Evolutionary conservation across 2,113 vertebrate species (phyloP).

Genomic region (Colinus virginianus): DNA sequence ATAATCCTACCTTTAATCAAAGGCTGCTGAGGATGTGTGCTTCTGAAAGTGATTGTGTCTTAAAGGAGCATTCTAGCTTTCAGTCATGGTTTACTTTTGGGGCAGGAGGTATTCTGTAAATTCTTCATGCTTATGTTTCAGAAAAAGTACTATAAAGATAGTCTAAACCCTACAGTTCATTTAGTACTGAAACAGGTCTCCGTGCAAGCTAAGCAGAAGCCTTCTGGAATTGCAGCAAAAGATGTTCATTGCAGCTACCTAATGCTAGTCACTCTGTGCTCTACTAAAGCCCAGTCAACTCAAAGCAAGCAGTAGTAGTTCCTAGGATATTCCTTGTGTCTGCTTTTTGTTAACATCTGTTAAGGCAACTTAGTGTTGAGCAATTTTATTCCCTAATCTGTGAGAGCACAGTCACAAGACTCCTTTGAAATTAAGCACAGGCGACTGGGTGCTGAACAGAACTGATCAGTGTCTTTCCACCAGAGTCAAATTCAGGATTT

Average conservation of each 20-base stretch:
- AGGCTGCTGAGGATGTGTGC: not conserved
- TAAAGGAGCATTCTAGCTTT: not conserved
- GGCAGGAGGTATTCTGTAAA: not conserved
- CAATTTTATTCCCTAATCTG: not conserved
- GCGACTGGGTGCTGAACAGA: not conserved
- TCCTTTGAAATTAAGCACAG: not conserved
- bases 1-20: not conserved
- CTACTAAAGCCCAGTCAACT: not conserved
- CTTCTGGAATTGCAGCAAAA: not conserved
- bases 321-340: not conserved
- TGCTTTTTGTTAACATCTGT: not conserved
- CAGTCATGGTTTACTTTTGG: not conserved
- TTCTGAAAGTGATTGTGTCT: not conserved
- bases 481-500: not conserved
- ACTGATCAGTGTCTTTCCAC: not conserved
- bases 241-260: not conserved
- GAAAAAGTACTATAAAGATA: not conserved
- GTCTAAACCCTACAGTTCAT: not conserved
- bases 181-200: not conserved
- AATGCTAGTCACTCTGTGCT: not conserved
- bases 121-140: not conserved
- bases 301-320: rapidly evolving
- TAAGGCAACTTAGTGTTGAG: not conserved
- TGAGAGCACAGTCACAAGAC: not conserved
- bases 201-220: not conserved